Base-by-base conservation (phyloP, 2,797 vertebrate species). In the Eutrigla gurnardus region DNA sequence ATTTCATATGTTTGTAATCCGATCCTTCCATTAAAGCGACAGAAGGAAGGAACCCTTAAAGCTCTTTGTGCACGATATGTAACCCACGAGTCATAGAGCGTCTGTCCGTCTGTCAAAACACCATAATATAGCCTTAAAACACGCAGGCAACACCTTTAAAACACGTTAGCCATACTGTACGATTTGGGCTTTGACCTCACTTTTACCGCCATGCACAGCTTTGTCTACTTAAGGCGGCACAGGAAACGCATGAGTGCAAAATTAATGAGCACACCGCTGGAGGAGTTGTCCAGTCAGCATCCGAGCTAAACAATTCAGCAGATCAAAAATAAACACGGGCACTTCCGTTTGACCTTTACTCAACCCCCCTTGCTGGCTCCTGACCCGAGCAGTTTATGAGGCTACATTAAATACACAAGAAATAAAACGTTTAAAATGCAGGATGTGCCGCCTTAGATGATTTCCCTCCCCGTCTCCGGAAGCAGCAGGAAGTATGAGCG, bases 401-500 rank as follows among this genome's bases (percentile, higher is more conserved):
- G 80, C 65, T 65, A 60, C 67, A 72, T 61, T 49, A 39, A 33
- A 75, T 63, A 25, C 25, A 25, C 25, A 25, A 25, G 36, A 80
- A 63, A 76, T 70, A 57, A 50, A 86, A 86, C 80, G 25, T 25
- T 55, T n/a, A 64, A 88, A 84, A 84, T 40, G 72, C 77, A 70
- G 75, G 70, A 75, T 68, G 64, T 65, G n/a, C 32, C 2, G 72
- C 61, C 70, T 0, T n/a, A 58, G 15, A 1, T 35, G 40, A 52
- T 67, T n/a, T 47, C 25, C 47, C 6, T n/a, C 15, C 43, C 32
- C 50, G 32, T 77, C 73, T 74, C 64, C 8, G 0, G 60, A 69
- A 77, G 62, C 71, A 54, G 73, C 75, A 85, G 89, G 89, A 88
- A 88, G 81, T 75, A 73, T 59, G 70, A 81, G 78, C 4, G 42